These are phyloP conservation scores for Synergus laeviventris DNA, from an alignment of 2,888 invertebrate species.

Conservation along the genomic window DNA sequence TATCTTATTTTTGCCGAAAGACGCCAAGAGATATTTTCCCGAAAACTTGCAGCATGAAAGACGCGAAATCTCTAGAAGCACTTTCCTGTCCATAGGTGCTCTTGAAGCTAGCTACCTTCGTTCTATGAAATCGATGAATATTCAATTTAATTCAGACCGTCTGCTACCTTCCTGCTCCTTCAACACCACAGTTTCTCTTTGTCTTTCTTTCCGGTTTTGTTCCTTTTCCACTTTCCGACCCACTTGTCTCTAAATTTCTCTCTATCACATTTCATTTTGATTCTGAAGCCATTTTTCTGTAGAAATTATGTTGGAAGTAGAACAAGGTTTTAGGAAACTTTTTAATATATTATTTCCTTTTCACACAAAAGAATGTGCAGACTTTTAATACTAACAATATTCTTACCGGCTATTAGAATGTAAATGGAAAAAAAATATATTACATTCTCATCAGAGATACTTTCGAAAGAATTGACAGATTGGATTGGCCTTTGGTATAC, in stretches of 20 bases:
- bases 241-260: neutral
- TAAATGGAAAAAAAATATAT: no score
- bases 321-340: slow-evolving; percentile 6
- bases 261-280: slow-evolving; percentile 34
- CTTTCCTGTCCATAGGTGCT: slow-evolving; percentile 22
- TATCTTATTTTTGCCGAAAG: slow-evolving; percentile 7
- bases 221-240: neutral
- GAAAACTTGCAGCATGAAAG: slow-evolving; percentile 29
- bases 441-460: no score
- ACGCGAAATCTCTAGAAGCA: slow-evolving; percentile 15
- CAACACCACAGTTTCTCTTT: slow-evolving; percentile 27
- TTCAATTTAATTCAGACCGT: slow-evolving; percentile 51
- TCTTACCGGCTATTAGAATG: neutral
- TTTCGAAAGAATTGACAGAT: no score
- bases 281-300: neutral
- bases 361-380: neutral
- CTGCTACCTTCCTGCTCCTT: slow-evolving; percentile 37
- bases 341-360: neutral
- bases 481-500: no score
- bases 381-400: neutral
- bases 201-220: slow-evolving; percentile 42
- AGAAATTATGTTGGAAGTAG: slow-evolving; percentile 17
- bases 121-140: slow-evolving; percentile 58
- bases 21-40: slow-evolving; percentile 27
- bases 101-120: slow-evolving; percentile 43